Percentiles rank a stretch among this genome's conserved stretches.
These are phyloP conservation scores for Forpus xanthops DNA, from an alignment of 2,797 vertebrate species.

Conservation along the genomic window DNA sequence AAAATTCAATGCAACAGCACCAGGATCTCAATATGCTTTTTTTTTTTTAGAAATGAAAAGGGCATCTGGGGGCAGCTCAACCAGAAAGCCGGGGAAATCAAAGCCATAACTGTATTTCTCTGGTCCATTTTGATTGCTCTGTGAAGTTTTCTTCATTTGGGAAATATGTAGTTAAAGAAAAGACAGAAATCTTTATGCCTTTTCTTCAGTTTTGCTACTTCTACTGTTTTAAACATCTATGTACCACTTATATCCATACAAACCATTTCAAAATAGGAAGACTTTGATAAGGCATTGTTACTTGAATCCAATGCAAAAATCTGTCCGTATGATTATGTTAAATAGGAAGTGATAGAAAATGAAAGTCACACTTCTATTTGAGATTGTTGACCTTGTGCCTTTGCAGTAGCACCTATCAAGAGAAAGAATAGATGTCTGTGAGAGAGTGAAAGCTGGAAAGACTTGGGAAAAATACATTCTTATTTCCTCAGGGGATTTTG, in stretches of 20 bases:
- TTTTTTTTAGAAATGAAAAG: not conserved
- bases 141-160: not conserved
- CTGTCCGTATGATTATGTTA: not conserved
- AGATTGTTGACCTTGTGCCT: not conserved
- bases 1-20: not conserved
- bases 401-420: not conserved
- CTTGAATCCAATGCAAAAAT: not conserved
- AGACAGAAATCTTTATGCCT: not conserved
- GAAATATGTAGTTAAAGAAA: not conserved
- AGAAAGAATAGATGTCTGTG: not conserved
- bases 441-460: not conserved
- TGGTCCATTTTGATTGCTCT: not conserved
- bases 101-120: not conserved
- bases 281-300: not conserved
- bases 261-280: not conserved
- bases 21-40: not conserved
- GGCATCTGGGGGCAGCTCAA: not conserved
- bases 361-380: not conserved
- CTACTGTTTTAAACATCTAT: not conserved
- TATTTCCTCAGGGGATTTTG: not conserved
- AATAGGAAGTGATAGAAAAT: not conserved
- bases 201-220: not conserved
- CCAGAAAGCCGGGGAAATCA: constrained; percentile 26
- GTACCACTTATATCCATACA: not conserved
- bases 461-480: not conserved